These are phyloP conservation scores for Latrodectus hesperus DNA, from an alignment of 2,888 invertebrate species.

Conservation along the genomic window DNA sequence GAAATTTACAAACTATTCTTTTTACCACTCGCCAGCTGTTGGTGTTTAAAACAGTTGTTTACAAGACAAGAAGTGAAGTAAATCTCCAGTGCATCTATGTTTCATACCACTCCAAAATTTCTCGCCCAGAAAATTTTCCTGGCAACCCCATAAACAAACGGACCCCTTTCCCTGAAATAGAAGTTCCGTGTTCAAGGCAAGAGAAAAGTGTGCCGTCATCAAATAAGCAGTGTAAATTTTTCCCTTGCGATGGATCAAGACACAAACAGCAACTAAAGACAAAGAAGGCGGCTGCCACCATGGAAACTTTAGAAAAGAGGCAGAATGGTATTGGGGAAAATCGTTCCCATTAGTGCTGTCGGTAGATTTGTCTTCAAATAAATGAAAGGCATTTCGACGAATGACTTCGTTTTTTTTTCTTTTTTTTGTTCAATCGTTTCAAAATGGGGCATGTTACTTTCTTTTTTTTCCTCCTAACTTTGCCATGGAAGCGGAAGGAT, in stretches of 20 bases:
- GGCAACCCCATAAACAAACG: constrained; percentile 30
- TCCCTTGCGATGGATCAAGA: constrained; percentile 34
- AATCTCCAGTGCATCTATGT: no score
- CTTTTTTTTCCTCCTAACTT: background rate
- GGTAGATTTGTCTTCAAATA: constrained; percentile 58
- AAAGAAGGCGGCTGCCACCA: background rate
- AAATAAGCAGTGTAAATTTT: constrained; percentile 25
- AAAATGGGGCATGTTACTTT: constrained; percentile 26
- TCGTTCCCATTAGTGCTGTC: constrained; percentile 38
- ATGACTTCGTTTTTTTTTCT: constrained; percentile 8
- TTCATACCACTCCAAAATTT: background rate
- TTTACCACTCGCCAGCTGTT: background rate
- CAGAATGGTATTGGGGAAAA: constrained; percentile 29
- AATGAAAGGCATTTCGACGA: constrained; percentile 45
- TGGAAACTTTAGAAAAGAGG: background rate
- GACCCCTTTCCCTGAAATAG: background rate
- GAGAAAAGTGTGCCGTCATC: constrained; percentile 35
- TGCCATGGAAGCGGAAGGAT: background rate
- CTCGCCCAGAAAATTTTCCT: background rate
- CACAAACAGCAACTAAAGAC: constrained; percentile 15
- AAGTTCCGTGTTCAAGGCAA: constrained; percentile 5
- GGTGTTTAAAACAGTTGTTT: no score
- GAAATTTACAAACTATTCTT: background rate
- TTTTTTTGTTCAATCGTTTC: constrained; percentile 21
- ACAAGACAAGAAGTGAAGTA: no score